phyloP scores from a whole-genome alignment of 2,113 vertebrate genomes.

The Chamaetylas fuelleborni region DNA sequence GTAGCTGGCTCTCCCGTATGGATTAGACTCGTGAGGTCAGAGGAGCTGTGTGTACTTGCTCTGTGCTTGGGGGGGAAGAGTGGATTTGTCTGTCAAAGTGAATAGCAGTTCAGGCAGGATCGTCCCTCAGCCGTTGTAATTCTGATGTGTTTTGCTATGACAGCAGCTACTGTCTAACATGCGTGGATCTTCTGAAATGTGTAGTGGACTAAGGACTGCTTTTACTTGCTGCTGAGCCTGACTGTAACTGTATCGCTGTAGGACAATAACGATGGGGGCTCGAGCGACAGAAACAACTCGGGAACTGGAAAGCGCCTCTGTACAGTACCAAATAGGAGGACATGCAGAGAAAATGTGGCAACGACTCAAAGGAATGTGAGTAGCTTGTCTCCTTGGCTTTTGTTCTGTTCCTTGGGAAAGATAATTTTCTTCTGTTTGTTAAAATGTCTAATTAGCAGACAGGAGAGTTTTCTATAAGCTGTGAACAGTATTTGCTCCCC shows the following conservation, averaged over 20 bases:
- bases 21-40: slow-evolving; percentile 74
- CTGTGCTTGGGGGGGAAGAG: slow-evolving; percentile 51
- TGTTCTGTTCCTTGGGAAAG: neutral
- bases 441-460: slow-evolving; percentile 1
- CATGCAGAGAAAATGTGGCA: slow-evolving; percentile 84
- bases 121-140: slow-evolving; percentile 60
- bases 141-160: slow-evolving; percentile 55
- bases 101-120: slow-evolving; percentile 63
- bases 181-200: slow-evolving; percentile 48
- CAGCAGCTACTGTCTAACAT: slow-evolving; percentile 58
- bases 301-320: slow-evolving; percentile 72
- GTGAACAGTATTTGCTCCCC: neutral
- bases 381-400: slow-evolving; percentile 63
- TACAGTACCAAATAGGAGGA: slow-evolving; percentile 78
- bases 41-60: slow-evolving; percentile 69
- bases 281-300: slow-evolving; percentile 68
- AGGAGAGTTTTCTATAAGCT: neutral
- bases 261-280: slow-evolving; percentile 77
- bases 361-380: slow-evolving; percentile 84
- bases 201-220: slow-evolving; percentile 69
- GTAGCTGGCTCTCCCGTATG: slow-evolving; percentile 62
- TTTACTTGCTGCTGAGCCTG: slow-evolving; percentile 68
- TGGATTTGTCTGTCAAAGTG: slow-evolving; percentile 67
- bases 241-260: slow-evolving; percentile 70
- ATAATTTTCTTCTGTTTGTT: slow-evolving; percentile 32